Evolutionary conservation across 2,888 invertebrate species (phyloP).

Genomic region (Leucophenga montana): DNA sequence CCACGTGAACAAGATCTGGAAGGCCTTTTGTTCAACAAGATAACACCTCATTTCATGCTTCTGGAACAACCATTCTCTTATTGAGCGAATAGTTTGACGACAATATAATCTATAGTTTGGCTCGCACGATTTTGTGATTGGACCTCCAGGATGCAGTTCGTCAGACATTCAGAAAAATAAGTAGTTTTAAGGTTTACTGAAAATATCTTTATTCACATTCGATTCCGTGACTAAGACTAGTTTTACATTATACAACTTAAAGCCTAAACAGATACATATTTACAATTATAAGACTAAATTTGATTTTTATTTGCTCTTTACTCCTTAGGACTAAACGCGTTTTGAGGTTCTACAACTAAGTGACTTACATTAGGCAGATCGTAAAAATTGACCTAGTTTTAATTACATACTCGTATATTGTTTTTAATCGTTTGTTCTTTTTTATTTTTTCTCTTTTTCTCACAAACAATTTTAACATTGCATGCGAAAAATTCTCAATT

Average conservation of each 20-base stretch:
- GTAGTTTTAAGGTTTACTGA: background rate
- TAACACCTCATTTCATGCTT: no score
- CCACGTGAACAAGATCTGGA: no score
- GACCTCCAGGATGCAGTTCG: no score
- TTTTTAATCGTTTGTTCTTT: background rate
- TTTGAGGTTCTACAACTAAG: slow-evolving; percentile 52
- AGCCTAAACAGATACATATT: slow-evolving; percentile 2
- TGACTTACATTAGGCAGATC: slow-evolving; percentile 62
- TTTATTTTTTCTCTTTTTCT: slow-evolving; percentile 1
- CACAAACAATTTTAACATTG: slow-evolving; percentile 12
- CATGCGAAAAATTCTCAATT: background rate
- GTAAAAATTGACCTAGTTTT: slow-evolving; percentile 60
- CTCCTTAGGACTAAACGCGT: slow-evolving; percentile 32
- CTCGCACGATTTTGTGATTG: no score
- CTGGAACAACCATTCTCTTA: no score
- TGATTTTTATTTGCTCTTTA: background rate
- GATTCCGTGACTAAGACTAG: slow-evolving; percentile 20
- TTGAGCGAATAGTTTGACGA: no score
- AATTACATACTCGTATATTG: background rate
- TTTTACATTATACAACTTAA: slow-evolving; percentile 20
- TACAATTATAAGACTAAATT: slow-evolving; percentile 1
- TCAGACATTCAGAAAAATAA: no score
- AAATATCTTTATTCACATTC: slow-evolving; percentile 17
- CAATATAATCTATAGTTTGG: no score
- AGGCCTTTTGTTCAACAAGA: no score